Evolutionary conservation across 1,140 invertebrate species (phyloP).

Genomic region (Phymorhynchus buccinoides): DNA sequence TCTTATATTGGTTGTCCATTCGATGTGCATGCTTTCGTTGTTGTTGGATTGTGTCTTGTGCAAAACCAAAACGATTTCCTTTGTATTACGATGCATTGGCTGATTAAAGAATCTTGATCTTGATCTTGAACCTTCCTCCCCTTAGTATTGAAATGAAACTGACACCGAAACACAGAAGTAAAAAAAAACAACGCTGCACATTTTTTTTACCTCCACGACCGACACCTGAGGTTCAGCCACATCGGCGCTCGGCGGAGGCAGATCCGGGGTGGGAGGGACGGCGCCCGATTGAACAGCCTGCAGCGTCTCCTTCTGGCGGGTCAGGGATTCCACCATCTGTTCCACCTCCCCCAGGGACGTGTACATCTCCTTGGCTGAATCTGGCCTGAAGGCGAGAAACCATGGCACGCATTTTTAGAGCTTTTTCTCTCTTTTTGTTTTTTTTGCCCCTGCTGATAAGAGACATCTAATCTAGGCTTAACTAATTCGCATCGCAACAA

Average conservation of each 20-base stretch:
- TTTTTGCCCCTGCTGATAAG: not conserved
- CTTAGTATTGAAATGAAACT: too few relatives aligned
- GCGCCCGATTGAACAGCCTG: constrained; percentile 60
- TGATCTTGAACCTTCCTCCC: too few relatives aligned
- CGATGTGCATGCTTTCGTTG: too few relatives aligned
- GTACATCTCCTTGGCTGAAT: constrained; percentile 66
- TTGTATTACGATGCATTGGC: too few relatives aligned
- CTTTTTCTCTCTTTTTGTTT: not conserved
- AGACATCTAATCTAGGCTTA: too few relatives aligned
- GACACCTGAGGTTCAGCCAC: constrained; percentile 62
- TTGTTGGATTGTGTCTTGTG: too few relatives aligned
- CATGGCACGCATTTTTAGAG: not conserved
- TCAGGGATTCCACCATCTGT: constrained; percentile 62
- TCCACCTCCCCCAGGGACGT: constrained; percentile 58
- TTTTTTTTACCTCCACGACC: constrained; percentile 61
- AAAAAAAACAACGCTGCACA: not conserved
- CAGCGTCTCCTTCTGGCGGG: constrained; percentile 61
- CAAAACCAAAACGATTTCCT: too few relatives aligned
- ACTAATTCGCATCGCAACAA: too few relatives aligned
- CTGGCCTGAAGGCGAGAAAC: constrained; percentile 50
- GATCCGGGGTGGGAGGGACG: constrained; percentile 59
- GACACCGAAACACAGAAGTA: too few relatives aligned
- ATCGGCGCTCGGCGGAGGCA: constrained; percentile 45
- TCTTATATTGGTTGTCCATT: too few relatives aligned
- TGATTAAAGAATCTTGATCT: too few relatives aligned